Evolutionary conservation across 2,888 invertebrate genomes (phyloP).

Genomic region (Hedychridium roseum): DNA sequence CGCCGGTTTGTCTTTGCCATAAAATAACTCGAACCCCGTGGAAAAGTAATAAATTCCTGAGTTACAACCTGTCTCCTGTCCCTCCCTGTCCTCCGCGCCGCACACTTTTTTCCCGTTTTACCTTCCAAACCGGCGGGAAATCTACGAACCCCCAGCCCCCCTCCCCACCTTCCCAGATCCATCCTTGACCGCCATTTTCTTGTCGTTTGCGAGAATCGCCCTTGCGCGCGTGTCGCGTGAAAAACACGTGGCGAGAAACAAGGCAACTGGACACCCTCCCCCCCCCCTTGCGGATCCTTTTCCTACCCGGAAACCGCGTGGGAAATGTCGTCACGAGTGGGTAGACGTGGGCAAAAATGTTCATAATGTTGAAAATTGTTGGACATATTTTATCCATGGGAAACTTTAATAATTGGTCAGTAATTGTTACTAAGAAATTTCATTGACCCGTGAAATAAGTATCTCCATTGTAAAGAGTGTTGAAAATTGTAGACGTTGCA

Average conservation of each 20-base stretch:
- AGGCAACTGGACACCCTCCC: conserved; percentile 20
- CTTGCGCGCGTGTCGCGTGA: conserved; percentile 15
- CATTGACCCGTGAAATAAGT: too few species aligned
- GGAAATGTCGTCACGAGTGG: too few species aligned
- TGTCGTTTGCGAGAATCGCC: conserved; percentile 2
- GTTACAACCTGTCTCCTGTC: conserved; percentile 40
- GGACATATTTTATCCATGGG: too few species aligned
- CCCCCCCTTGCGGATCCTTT: background rate
- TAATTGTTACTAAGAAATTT: too few species aligned
- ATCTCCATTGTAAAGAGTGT: too few species aligned
- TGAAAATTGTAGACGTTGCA: too few species aligned
- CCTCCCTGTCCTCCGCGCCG: conserved; percentile 5
- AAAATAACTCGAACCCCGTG: conserved; percentile 52
- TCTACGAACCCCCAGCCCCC: background rate
- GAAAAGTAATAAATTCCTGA: conserved; percentile 56
- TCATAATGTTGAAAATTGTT: too few species aligned
- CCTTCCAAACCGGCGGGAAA: background rate
- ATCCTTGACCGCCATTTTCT: too few species aligned
- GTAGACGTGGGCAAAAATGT: too few species aligned
- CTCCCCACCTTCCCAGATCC: background rate
- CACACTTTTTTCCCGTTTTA: background rate
- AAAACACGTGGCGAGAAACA: conserved; percentile 29
- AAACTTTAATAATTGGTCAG: too few species aligned
- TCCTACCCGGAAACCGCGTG: conserved; percentile 8
- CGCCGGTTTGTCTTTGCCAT: conserved; percentile 53